Conservation (phyloP, 2,797 vertebrate species). For the Liasis olivaceus region DNA sequence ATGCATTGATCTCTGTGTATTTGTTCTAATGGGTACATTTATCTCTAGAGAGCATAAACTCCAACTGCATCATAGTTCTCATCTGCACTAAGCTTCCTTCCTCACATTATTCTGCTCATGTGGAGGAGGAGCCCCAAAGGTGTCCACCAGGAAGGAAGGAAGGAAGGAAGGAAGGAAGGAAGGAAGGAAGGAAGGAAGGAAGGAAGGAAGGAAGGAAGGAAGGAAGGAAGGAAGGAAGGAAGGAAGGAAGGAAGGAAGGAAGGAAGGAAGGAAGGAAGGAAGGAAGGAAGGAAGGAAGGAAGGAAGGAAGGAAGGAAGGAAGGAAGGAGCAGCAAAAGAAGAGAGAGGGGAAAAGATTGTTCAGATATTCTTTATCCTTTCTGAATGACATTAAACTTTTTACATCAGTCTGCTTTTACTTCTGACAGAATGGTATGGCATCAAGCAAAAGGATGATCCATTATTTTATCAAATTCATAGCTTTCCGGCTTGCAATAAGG, state of each 20-base stretch:
- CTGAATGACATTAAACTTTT: neutral
- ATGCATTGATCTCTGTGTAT: neutral
- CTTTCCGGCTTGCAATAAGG: no score
- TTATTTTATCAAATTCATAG: no score
- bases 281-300: no score
- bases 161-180: neutral
- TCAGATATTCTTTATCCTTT: no score
- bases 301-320: neutral
- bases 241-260: no score
- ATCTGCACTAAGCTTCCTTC: neutral
- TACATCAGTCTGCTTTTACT: neutral
- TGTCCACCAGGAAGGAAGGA: neutral
- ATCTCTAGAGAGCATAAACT: neutral
- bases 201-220: no score
- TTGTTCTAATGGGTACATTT: neutral
- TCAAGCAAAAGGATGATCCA: neutral
- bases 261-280: neutral
- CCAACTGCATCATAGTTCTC: accelerated
- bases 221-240: no score
- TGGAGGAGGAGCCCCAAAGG: neutral
- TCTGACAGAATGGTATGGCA: neutral
- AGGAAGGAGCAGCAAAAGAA: neutral
- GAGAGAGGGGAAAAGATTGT: no score
- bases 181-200: neutral
- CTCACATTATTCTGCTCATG: neutral